Conservation (phyloP, 2,888 invertebrate species). For the Vanessa cardui region DNA sequence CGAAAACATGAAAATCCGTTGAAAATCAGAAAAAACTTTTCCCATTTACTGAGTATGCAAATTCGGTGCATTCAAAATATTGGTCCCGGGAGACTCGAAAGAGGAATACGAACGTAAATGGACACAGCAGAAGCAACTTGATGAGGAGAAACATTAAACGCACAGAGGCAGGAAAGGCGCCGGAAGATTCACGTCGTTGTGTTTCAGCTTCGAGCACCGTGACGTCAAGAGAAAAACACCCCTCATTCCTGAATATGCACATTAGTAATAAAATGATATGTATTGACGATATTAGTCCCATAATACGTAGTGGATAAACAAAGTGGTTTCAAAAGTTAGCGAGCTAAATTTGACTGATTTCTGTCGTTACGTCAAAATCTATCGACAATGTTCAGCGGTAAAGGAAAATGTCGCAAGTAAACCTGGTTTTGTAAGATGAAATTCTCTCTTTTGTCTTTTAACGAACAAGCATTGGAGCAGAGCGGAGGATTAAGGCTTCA, state of each 20-base stretch:
- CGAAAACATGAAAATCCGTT: constrained; percentile 18
- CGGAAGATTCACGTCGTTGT: background rate
- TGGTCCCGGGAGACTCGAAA: background rate
- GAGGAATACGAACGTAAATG: constrained; percentile 5
- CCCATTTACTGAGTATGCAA: constrained; percentile 16
- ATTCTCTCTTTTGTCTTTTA: no score
- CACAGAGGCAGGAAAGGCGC: background rate
- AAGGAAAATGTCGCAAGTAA: no score
- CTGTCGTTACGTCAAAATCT: no score
- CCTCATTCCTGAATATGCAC: background rate
- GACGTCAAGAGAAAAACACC: background rate
- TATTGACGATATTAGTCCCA: no score
- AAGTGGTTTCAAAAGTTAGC: no score
- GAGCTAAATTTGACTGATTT: no score
- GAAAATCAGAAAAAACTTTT: constrained; percentile 18
- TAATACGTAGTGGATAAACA: no score
- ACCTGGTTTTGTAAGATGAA: no score
- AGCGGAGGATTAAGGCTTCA: no score
- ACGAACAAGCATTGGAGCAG: no score
- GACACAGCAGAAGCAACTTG: background rate
- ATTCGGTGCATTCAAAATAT: constrained; percentile 13
- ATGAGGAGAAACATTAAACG: constrained; percentile 2
- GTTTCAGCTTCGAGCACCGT: background rate
- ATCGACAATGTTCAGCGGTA: no score
- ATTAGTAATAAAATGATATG: background rate